phyloP scores from a whole-genome alignment of 2,888 invertebrate genomes.

The Boloria euphrosyne region DNA sequence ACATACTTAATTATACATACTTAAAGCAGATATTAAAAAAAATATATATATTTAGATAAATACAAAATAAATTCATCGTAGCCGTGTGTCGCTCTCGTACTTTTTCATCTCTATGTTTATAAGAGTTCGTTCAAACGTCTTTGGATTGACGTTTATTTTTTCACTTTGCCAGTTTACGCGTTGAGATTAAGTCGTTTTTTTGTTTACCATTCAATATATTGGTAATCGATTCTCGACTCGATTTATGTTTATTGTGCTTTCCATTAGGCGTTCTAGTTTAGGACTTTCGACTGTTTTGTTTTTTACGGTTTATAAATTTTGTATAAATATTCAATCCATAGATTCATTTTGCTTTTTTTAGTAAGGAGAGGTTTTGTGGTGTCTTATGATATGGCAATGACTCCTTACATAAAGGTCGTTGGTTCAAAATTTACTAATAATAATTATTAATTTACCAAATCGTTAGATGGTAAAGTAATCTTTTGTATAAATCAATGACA shows the following conservation, averaged over 20 bases:
- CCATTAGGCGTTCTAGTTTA: slow-evolving; percentile 29
- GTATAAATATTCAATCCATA: no score
- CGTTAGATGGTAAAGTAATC: no score
- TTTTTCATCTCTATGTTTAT: slow-evolving; percentile 24
- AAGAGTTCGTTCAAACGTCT: slow-evolving; percentile 27
- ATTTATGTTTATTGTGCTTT: slow-evolving; percentile 31
- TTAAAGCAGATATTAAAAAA: neutral
- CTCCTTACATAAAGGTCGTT: no score
- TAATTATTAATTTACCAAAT: no score
- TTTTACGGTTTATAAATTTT: no score
- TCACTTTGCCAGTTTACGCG: slow-evolving; percentile 30
- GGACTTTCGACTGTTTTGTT: neutral
- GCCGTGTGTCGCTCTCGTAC: slow-evolving; percentile 19
- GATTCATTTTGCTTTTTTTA: no score
- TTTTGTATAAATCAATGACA: no score
- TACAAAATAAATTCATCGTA: neutral
- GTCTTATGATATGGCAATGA: no score
- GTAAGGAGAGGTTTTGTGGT: no score
- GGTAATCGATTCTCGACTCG: slow-evolving; percentile 30
- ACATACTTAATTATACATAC: no score
- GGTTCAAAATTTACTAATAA: no score
- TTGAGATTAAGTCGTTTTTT: slow-evolving; percentile 31
- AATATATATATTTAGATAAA: no score
- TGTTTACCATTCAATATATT: slow-evolving; percentile 31
- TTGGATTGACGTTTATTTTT: slow-evolving; percentile 28